Evolutionary conservation across 1,140 invertebrate genomes (phyloP).

Genomic region (Papilio xuthus): DNA sequence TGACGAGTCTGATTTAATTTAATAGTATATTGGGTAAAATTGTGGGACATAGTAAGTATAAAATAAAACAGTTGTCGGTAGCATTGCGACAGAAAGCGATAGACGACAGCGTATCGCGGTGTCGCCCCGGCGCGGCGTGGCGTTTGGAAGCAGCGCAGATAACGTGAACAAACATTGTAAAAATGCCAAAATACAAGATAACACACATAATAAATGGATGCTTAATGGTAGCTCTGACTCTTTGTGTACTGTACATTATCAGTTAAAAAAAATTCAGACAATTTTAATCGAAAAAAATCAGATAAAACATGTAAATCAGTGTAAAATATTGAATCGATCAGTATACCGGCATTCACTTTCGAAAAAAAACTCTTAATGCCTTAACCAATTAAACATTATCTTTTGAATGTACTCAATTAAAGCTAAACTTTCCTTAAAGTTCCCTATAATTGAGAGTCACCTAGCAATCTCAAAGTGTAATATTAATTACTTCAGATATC

Average conservation of each 20-base stretch:
- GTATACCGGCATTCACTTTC: not conserved
- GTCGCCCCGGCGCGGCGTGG: not conserved
- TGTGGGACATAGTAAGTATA: not conserved
- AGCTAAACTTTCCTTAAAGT: not conserved
- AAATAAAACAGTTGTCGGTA: slow-evolving; percentile 2
- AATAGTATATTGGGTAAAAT: too few relatives aligned
- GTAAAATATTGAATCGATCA: not conserved
- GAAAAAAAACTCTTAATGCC: not conserved
- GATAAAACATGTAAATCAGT: not conserved
- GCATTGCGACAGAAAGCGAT: slow-evolving; percentile 23
- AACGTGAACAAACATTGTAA: slow-evolving; percentile 37
- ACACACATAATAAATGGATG: slow-evolving; percentile 28
- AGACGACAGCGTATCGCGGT: slow-evolving; percentile 14
- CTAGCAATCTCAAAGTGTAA: not conserved
- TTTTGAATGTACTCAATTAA: too few relatives aligned
- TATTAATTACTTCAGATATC: slow-evolving; percentile 25
- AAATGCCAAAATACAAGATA: slow-evolving; percentile 38
- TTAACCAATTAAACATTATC: not conserved
- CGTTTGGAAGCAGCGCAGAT: slow-evolving; percentile 36
- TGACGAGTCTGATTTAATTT: not conserved
- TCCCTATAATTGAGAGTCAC: not conserved
- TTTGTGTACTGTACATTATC: not conserved
- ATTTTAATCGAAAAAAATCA: not conserved
- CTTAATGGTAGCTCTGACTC: slow-evolving; percentile 11
- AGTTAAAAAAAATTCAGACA: not conserved